These are phyloP conservation scores for Aphelenchoides avenae DNA, from an alignment of 1,140 invertebrate genomes.

Conservation along the genomic window DNA sequence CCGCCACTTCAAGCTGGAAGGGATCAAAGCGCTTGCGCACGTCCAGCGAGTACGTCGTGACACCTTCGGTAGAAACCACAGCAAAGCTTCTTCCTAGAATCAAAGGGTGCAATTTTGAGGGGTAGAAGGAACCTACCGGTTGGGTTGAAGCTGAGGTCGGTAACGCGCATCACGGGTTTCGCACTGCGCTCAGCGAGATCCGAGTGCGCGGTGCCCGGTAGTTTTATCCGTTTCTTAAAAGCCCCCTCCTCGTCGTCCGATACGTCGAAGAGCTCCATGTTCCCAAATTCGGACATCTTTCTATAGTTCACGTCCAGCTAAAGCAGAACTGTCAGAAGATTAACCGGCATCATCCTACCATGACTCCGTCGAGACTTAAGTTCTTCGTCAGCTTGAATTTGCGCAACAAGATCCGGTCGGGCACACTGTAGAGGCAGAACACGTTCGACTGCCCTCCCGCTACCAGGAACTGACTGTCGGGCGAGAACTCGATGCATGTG, in stretches of 20 bases:
- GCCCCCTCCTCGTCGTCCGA: constrained; percentile 38
- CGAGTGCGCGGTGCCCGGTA: constrained; percentile 32
- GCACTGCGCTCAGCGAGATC: constrained; percentile 34
- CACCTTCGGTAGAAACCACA: constrained; percentile 45
- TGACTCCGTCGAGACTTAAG: constrained; percentile 38
- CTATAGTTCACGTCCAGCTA: constrained; percentile 35
- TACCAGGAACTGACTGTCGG: constrained; percentile 27
- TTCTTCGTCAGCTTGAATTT: constrained; percentile 33
- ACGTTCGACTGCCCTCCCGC: constrained; percentile 45
- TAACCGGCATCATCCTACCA: constrained; percentile 17
- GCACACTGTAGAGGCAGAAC: constrained; percentile 42
- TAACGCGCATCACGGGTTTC: constrained; percentile 24
- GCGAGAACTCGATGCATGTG: constrained; percentile 44
- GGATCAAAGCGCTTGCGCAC: constrained; percentile 31
- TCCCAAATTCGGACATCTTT: constrained; percentile 42
- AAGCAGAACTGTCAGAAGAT: constrained; percentile 10
- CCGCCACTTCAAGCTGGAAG: constrained; percentile 23
- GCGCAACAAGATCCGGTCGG: constrained; percentile 24
- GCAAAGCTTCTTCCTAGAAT: constrained; percentile 34
- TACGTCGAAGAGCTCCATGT: constrained; percentile 32
- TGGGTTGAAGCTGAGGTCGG: constrained; percentile 33
- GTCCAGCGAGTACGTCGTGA: constrained; percentile 36
- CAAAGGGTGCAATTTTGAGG: neutral
- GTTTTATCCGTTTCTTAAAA: constrained; percentile 10
- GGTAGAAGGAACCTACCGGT: constrained; percentile 26